Base-by-base conservation (phyloP, 2,888 invertebrate genomes). In the Cerastis leucographa region DNA sequence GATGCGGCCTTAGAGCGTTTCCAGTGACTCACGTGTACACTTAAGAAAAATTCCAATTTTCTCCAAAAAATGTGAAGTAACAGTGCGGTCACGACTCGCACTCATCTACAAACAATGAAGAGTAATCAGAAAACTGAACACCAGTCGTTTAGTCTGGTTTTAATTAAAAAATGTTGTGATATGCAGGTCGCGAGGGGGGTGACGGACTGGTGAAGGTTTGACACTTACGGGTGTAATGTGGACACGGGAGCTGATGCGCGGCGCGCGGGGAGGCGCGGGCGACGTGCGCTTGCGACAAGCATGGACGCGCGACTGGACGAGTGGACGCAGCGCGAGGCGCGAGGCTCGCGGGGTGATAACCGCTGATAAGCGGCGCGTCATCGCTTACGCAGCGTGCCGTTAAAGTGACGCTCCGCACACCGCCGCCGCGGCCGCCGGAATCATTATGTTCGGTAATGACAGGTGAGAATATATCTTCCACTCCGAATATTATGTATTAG, bases 291-390 rank as follows among this genome's bases (percentile, higher is more conserved):
- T 91, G 86, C 85, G 83, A 88, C 90, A 91, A 93, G 91, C 93
- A 94, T 92, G 91, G 90, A 89, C 94, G 94, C 94, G 93, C 92
- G 91, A 95, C 95, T 95, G 93, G 76, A 49, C 84, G 78, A 95
- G 95, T 95, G 93, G 76, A 49, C 84, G 78, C 64, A 62, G 87
- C 88, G 71, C 87, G 81, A 72, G 85, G 90, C 88, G 89, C 93
- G 93, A 93, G 94, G 93, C 94, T 93, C 93, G 92, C 91, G 90
- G 92, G 93, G 94, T 95, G 95, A 96, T 96, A 96, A 95, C 94
- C 91, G 91, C 94, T 95, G 95, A 96, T 96, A 96, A 95, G 93
- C 93, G 91, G 71, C 92, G 92, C 93, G 94, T 93, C 93, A 93
- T 91, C 92, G 87, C 81, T 89, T 89, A 88, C 89, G 89, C 91